Evolutionary conservation across 2,888 invertebrate species (phyloP), one percentile per base, ranked within the genome.

Genomic region (Athalia circularis): DNA sequence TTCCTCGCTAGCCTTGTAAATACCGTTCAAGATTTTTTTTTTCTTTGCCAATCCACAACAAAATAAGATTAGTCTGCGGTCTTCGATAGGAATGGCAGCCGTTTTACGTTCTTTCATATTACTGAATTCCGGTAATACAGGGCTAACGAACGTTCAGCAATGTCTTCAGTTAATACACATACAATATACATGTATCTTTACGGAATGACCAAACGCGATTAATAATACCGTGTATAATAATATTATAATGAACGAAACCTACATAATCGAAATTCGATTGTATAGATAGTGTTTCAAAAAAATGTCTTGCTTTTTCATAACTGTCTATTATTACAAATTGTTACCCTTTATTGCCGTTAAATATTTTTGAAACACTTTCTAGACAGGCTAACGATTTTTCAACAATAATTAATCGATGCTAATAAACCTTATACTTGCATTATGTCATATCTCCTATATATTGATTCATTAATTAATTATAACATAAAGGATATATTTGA

Each of bases 401-500:
- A 86, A 80, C 80, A 79, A 79, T 84, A 29, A 29, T 29, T 29
- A 29, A 29, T 29, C 29, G 29, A 29, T 29, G 29, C 29, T 29
- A 29, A 29, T 29, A 29, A 29, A 29, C 29, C 29, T 29, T 65
- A 59, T 52, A 77, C 57, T 59, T 13, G 9, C 57, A 15, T 77
- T 84, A 83, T 86, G 61, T 74, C 29, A 29, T 29, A 29, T 29
- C 29, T 29, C 29, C 29, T 29, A 29, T 81, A 80, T 80, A 84
- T 72, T 85, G 81, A 85, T 85, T 85, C 82, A 84, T 62, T 84
- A 83, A 86, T 86, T 84, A 84, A 83, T 82, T 29, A 29, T 29
- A 29, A 29, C 29, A 29, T 29, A 86, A 87, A 87, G 83, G 84
- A 87, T 87, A 85, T 85, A 88, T 88, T 85, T 82, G 83, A 83